These are phyloP conservation scores for Plectrocnemia conspersa DNA, from an alignment of 1,140 invertebrate species.

Conservation along the genomic window DNA sequence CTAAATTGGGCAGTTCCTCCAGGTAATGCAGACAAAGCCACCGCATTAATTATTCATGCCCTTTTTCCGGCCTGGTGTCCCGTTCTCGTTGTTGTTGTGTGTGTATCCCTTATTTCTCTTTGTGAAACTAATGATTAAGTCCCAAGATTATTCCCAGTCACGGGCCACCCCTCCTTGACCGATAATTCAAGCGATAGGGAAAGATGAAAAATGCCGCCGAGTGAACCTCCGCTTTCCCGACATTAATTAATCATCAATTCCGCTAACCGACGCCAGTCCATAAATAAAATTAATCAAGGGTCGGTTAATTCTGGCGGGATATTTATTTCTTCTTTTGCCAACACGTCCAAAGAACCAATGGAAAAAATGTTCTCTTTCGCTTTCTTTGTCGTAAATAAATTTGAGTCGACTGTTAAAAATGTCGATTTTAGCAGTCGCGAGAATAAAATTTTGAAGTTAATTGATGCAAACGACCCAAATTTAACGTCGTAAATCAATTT, in stretches of 20 bases:
- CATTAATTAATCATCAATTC: slow-evolving; percentile 18
- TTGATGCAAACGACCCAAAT: too few species aligned
- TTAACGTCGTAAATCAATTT: too few species aligned
- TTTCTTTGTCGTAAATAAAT: too few species aligned
- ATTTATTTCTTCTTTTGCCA: too few species aligned
- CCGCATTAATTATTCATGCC: slow-evolving; percentile 18
- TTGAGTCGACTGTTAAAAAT: too few species aligned
- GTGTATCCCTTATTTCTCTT: slow-evolving; percentile 11
- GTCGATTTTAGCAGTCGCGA: too few species aligned
- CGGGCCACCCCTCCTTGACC: slow-evolving; percentile 16
- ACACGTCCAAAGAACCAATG: too few species aligned
- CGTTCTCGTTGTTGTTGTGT: too few species aligned
- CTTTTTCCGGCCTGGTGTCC: slow-evolving; percentile 15
- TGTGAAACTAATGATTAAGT: slow-evolving; percentile 18
- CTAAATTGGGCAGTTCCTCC: neutral
- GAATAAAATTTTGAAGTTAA: too few species aligned
- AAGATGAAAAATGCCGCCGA: slow-evolving; percentile 18
- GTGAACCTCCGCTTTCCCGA: slow-evolving; percentile 1
- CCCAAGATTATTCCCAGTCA: slow-evolving; percentile 21
- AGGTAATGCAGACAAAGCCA: slow-evolving; percentile 14
- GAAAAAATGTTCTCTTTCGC: too few species aligned
- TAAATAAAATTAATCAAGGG: slow-evolving; percentile 22
- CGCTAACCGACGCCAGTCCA: slow-evolving; percentile 1
- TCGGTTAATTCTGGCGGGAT: slow-evolving; percentile 13
- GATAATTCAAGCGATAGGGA: slow-evolving; percentile 15